A percentile compares a stretch with the other conserved stretches of the same genome.
Conservation (phyloP, 2,113 vertebrate genomes). For the Arothron firmamentum region DNA sequence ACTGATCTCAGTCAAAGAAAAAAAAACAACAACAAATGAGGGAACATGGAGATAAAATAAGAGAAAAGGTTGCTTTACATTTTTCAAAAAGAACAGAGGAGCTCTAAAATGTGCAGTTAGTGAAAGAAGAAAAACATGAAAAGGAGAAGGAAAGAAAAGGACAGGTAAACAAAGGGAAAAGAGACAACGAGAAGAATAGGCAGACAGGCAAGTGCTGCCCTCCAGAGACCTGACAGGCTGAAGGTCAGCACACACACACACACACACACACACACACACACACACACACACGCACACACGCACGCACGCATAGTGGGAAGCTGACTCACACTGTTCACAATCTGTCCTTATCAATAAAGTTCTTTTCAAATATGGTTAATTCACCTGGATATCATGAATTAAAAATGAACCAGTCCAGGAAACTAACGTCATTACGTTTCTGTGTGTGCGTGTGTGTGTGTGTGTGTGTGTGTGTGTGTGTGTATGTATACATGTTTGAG, state of each 20-base stretch:
- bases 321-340: conserved; percentile 22
- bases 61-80: not conserved
- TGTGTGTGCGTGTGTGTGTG: not conserved
- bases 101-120: conserved; percentile 14
- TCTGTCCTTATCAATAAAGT: conserved; percentile 69
- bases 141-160: conserved; percentile 14
- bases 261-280: conserved; percentile 3
- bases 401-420: conserved; percentile 53
- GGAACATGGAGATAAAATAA: conserved; percentile 1
- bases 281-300: conserved; percentile 15
- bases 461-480: conserved; percentile 10
- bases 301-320: conserved; percentile 3
- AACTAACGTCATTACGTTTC: conserved; percentile 61
- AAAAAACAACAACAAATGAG: not conserved
- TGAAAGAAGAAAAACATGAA: conserved; percentile 30
- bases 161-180: conserved; percentile 6
- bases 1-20: not conserved
- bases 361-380: conserved; percentile 58
- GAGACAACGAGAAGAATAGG: conserved; percentile 8
- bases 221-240: conserved; percentile 52
- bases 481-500: not conserved
- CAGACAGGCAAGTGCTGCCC: conserved; percentile 53
- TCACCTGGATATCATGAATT: conserved; percentile 55
- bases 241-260: conserved; percentile 56
- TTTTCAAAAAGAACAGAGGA: not conserved